These are phyloP conservation scores for Panthera leo DNA, from an alignment of 2,113 vertebrate species.

Conservation along the genomic window DNA sequence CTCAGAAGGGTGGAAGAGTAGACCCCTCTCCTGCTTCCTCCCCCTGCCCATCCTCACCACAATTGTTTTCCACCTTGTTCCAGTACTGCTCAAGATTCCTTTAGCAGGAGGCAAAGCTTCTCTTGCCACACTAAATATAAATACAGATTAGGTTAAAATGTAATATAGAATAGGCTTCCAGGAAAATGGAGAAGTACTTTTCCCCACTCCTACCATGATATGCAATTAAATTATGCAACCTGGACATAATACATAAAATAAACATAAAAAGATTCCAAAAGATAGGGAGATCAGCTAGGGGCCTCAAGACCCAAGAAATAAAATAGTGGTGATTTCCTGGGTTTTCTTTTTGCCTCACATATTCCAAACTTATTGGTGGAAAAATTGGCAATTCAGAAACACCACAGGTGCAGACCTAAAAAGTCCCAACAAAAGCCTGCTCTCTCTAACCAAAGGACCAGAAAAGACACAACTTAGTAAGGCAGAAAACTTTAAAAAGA, in stretches of 20 bases:
- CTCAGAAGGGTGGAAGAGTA: background rate
- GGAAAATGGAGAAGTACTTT: background rate
- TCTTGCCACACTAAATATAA: background rate
- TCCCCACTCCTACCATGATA: background rate
- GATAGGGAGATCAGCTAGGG: background rate
- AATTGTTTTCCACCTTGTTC: conserved; percentile 29
- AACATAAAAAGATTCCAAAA: background rate
- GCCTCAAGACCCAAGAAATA: background rate
- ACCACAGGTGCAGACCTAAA: background rate
- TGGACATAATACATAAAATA: background rate
- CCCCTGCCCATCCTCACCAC: background rate
- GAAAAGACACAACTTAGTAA: background rate
- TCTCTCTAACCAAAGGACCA: background rate
- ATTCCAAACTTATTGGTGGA: background rate
- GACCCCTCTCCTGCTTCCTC: background rate
- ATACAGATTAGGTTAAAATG: conserved; percentile 11
- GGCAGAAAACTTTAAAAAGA: background rate
- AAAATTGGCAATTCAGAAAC: background rate
- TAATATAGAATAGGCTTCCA: background rate
- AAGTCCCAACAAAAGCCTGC: background rate
- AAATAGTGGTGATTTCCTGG: background rate
- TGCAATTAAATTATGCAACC: background rate
- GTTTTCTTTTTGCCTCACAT: background rate
- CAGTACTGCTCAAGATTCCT: conserved; percentile 1
- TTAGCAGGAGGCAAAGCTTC: background rate